Conservation (phyloP, 2,888 invertebrate genomes). For the Phengaris alcon region DNA sequence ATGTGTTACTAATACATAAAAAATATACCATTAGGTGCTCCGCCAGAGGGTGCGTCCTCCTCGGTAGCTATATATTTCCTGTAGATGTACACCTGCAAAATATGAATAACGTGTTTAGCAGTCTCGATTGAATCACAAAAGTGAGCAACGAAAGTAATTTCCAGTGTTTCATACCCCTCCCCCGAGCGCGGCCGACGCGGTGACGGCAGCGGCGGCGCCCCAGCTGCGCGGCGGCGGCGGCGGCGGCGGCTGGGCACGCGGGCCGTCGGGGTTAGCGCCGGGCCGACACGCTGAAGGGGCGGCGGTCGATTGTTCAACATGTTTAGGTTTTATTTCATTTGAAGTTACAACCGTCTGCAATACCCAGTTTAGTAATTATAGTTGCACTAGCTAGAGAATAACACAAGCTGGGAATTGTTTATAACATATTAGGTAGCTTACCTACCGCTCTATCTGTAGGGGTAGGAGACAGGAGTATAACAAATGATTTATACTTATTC, state of each 20-base stretch:
- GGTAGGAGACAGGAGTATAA: neutral
- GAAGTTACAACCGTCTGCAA: conserved; percentile 47
- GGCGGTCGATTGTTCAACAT: neutral
- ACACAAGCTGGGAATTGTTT: neutral
- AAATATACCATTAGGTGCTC: neutral
- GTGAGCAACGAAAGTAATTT: neutral
- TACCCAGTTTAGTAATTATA: neutral
- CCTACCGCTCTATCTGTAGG: no score
- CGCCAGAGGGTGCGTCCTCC: neutral
- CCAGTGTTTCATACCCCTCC: conserved; percentile 49
- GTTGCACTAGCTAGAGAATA: neutral
- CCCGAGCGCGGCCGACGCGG: conserved; percentile 61
- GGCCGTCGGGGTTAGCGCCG: neutral
- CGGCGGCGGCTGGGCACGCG: conserved; percentile 38
- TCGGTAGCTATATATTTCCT: conserved; percentile 46
- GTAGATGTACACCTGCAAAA: conserved; percentile 57
- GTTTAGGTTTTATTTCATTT: conserved; percentile 25
- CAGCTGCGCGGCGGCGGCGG: conserved; percentile 50
- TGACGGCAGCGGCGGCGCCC: conserved; percentile 56
- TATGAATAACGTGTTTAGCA: neutral
- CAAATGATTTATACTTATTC: no score
- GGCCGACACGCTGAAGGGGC: conserved; percentile 6
- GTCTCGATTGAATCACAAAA: neutral
- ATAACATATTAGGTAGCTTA: no score
- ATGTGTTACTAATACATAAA: no score